phyloP scores from a whole-genome alignment of 2,888 invertebrate genomes.

The Pyralis farinalis region DNA sequence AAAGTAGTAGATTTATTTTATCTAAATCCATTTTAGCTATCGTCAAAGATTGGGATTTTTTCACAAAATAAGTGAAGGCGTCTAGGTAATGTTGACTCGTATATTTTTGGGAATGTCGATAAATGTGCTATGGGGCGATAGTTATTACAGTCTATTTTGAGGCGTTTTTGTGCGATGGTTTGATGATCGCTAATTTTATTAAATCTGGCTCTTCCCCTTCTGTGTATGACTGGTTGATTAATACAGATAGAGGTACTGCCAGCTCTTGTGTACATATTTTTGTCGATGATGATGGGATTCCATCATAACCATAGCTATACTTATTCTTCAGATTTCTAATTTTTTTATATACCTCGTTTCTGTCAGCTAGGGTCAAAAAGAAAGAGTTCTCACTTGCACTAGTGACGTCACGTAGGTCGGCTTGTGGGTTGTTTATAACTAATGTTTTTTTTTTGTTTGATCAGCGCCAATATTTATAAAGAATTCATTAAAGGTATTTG shows the following conservation, averaged over 20 bases:
- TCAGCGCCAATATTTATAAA: no score
- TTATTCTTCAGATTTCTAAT: background rate
- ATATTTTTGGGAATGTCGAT: slow-evolving; percentile 11
- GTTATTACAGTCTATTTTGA: background rate
- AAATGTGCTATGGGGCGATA: slow-evolving; percentile 1
- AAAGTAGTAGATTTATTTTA: slow-evolving; percentile 11
- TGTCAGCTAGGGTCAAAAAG: background rate
- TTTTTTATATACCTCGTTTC: background rate
- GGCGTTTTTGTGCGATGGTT: slow-evolving; percentile 10
- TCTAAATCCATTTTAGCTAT: slow-evolving; percentile 12
- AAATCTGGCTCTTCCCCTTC: background rate
- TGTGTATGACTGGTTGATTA: slow-evolving; percentile 8
- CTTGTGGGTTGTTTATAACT: no score
- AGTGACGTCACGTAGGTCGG: no score
- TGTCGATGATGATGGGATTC: background rate
- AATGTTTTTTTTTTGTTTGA: no score
- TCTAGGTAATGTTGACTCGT: slow-evolving; percentile 11
- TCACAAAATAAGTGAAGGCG: slow-evolving; percentile 11
- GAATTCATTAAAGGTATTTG: no score
- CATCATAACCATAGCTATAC: background rate
- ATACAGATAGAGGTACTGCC: background rate
- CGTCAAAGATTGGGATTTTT: slow-evolving; percentile 12
- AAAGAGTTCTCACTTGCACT: background rate
- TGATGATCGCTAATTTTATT: slow-evolving; percentile 4
- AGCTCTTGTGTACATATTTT: background rate